Percentiles rank a stretch among this genome's conserved stretches.
Evolutionary conservation across 1,140 invertebrate species (phyloP).

Genomic region (Helicoverpa zea): DNA sequence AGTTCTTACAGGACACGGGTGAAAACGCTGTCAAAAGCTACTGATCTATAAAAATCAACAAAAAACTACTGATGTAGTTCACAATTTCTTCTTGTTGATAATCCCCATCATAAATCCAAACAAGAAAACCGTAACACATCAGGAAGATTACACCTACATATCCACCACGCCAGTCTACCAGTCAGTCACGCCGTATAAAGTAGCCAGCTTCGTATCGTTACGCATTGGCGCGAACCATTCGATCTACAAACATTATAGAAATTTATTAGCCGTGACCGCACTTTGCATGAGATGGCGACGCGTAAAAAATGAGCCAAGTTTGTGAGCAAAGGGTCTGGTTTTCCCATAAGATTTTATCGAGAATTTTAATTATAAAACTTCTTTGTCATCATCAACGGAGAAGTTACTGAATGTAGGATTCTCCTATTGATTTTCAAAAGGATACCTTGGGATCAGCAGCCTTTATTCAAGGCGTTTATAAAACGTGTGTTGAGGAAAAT

Average conservation of each 20-base stretch:
- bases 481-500: not conserved
- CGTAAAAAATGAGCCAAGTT: slow-evolving; percentile 34
- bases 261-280: slow-evolving; percentile 29
- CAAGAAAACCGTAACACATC: too few relatives aligned
- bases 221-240: slow-evolving; percentile 15
- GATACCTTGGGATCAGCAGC: too few relatives aligned
- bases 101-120: not conserved
- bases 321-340: not conserved
- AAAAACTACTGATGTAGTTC: too few relatives aligned
- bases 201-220: not conserved
- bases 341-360: not conserved
- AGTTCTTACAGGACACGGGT: too few relatives aligned
- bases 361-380: too few relatives aligned
- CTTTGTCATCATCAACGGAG: too few relatives aligned
- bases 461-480: too few relatives aligned
- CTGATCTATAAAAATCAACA: too few relatives aligned
- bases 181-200: not conserved
- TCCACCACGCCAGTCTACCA: not conserved
- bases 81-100: too few relatives aligned
- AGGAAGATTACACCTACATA: not conserved
- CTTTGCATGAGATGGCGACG: not conserved
- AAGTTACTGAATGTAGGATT: too few relatives aligned
- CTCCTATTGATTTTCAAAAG: too few relatives aligned
- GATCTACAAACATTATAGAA: slow-evolving; percentile 26
- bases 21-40: too few relatives aligned